Evolutionary conservation across 2,888 invertebrate genomes (phyloP).

Genomic region (Chaitophorus viminalis): DNA sequence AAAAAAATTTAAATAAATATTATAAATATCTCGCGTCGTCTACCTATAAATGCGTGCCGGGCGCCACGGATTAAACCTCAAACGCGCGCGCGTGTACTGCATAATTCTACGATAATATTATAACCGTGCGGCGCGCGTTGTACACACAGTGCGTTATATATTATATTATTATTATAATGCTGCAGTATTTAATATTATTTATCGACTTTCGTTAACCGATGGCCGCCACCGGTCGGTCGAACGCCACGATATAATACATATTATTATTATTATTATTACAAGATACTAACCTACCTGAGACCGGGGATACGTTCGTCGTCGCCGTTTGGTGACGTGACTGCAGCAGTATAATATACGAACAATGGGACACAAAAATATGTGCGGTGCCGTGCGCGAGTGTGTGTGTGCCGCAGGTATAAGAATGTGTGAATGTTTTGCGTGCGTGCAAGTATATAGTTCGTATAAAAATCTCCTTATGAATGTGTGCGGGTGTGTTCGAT

Average conservation of each 20-base stretch:
- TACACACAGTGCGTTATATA: neutral
- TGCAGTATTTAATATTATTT: neutral
- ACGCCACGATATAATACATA: no score
- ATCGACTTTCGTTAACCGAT: slow-evolving; percentile 1
- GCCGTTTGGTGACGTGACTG: neutral
- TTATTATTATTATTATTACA: no score
- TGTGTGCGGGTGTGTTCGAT: slow-evolving; percentile 38
- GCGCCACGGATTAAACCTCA: neutral
- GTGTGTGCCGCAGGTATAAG: neutral
- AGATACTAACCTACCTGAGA: neutral
- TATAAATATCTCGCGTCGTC: neutral
- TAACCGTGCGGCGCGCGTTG: neutral
- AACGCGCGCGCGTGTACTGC: neutral
- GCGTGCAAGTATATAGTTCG: neutral
- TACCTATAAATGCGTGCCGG: neutral
- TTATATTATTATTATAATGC: neutral
- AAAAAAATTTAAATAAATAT: slow-evolving; percentile 44
- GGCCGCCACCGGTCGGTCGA: no score
- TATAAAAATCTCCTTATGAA: slow-evolving; percentile 31
- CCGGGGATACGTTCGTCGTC: neutral
- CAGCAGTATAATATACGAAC: no score
- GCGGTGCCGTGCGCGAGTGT: neutral
- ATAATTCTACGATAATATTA: neutral
- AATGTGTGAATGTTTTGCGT: neutral
- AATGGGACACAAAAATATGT: neutral